These are phyloP conservation scores for Heliconius sara DNA, from an alignment of 2,888 invertebrate genomes.

Conservation along the genomic window DNA sequence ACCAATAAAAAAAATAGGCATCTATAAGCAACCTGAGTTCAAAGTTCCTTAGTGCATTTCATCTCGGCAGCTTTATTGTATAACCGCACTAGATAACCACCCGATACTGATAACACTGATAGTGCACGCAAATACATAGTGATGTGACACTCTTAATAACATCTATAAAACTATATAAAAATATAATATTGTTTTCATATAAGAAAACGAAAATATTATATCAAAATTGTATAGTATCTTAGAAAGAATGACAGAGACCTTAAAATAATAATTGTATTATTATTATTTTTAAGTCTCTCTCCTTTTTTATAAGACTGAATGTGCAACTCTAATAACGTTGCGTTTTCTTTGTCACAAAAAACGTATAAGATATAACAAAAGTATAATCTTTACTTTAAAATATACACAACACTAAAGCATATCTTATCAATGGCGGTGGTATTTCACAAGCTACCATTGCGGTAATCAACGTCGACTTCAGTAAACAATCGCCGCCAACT, in stretches of 20 bases:
- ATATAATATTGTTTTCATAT: neutral
- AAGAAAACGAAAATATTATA: neutral
- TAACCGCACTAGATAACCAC: conserved; percentile 50
- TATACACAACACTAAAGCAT: conserved; percentile 45
- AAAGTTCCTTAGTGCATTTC: conserved; percentile 29
- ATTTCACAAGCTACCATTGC: conserved; percentile 57
- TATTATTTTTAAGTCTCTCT: neutral
- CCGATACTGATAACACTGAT: conserved; percentile 53
- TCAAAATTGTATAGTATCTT: neutral
- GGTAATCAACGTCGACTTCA: conserved; percentile 55
- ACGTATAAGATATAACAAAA: neutral
- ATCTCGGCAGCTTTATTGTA: conserved; percentile 39
- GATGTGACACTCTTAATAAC: conserved; percentile 40
- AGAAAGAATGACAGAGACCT: neutral
- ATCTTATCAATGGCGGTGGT: conserved; percentile 51
- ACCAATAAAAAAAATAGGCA: conserved; percentile 2
- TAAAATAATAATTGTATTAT: neutral
- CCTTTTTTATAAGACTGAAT: fast-evolving
- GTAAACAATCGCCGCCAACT: conserved; percentile 53
- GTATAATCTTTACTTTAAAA: neutral
- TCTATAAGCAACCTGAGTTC: conserved; percentile 26
- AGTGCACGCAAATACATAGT: conserved; percentile 54
- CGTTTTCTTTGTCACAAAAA: neutral
- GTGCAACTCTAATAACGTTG: neutral
- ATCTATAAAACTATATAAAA: neutral